These are phyloP conservation scores for Tamias sibiricus DNA, from an alignment of 2,113 vertebrate species.

Conservation along the genomic window DNA sequence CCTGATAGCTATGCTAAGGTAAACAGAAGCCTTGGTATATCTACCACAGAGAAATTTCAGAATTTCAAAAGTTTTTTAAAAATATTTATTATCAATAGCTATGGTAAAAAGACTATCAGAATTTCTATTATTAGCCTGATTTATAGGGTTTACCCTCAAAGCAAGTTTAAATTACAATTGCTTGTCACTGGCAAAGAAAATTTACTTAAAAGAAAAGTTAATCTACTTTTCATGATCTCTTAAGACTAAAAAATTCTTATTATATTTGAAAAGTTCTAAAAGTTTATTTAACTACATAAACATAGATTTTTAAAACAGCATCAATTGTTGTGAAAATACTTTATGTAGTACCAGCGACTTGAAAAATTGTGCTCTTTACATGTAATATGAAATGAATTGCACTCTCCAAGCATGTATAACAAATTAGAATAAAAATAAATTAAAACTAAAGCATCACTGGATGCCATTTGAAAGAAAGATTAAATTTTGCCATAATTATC, in stretches of 20 bases:
- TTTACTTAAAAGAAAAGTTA: neutral
- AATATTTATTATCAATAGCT: neutral
- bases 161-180: slow-evolving; percentile 13
- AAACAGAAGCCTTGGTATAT: neutral
- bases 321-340: too few relatives aligned
- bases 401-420: too few relatives aligned
- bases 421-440: too few relatives aligned
- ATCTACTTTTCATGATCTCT: neutral
- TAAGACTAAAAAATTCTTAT: neutral
- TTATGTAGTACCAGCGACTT: too few relatives aligned
- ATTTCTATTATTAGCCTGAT: neutral
- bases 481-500: neutral
- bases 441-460: neutral
- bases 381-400: too few relatives aligned
- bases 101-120: slow-evolving; percentile 34
- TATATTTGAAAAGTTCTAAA: neutral
- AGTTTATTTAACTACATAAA: neutral
- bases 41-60: slow-evolving; percentile 47
- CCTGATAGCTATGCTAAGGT: slow-evolving; percentile 35
- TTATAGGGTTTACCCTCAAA: neutral
- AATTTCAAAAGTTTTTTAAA: slow-evolving; percentile 19
- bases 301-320: neutral
- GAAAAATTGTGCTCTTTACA: too few relatives aligned
- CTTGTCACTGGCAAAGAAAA: neutral
- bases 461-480: neutral